Base-by-base conservation (phyloP, 1,140 invertebrate species). In the Epicauta chinensis region DNA sequence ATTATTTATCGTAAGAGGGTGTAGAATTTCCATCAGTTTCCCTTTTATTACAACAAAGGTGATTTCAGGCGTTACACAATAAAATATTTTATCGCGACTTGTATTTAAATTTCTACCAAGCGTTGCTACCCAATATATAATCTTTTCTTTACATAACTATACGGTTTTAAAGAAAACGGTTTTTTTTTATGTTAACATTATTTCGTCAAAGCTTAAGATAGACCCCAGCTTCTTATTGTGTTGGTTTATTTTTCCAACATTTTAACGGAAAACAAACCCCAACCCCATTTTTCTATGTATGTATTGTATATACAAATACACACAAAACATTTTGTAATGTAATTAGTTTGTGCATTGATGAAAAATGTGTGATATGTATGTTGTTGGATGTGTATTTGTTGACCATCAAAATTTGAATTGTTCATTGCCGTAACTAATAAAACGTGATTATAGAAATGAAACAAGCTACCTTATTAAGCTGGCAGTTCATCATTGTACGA, bases 381-480 rank as follows among this genome's bases (percentile, higher is more conserved):
- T 40, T 23, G 36, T 13, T 47, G 23, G 37, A 47, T 47, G n/a
- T n/a, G 36, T 34, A 47, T 47, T 47, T 37, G 36, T 13, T 37
- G 38, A 23, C 38, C 45, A 58, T 58, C 46, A 44, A 34, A 50
- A 43, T 53, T 55, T 52, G 53, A 55, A 51, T 55, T 52, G 49
- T 47, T 36, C 43, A 30, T 39, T 38, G 56, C 34, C 32, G 51
- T 54, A 47, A 48, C 40, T 39, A 50, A 47, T 51, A 55, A 58
- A 58, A 38, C 47, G 44, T 29, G 56, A 58, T 58, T 55, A 55
- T 45, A 40, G 38, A 32, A 51, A 45, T 50, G 42, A 42, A 38
- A 54, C 51, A 39, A 51, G 40, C 29, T 58, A 53, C 49, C 52
- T 59, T 55, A 55, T 55, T 59, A 59, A 59, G 53, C 57, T 59